Evolutionary conservation across 2,797 vertebrate genomes (phyloP).

Genomic region (Crax fasciolata): DNA sequence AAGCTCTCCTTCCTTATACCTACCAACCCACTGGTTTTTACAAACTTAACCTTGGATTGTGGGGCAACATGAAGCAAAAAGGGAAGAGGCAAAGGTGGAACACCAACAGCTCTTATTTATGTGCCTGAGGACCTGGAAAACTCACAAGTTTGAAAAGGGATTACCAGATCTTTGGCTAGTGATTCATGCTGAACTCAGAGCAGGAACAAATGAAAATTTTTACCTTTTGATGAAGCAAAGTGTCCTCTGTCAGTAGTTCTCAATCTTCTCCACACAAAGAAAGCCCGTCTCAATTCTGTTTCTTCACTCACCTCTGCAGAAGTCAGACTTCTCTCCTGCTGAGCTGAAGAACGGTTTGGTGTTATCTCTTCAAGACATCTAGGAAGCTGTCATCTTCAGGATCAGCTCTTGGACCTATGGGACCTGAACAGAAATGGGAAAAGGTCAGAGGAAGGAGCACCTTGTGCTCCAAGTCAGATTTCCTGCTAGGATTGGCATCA

Average conservation of each 20-base stretch:
- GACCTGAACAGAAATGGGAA: neutral
- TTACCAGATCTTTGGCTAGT: neutral
- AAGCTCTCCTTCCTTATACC: neutral
- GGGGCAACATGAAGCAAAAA: neutral
- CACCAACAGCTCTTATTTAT: neutral
- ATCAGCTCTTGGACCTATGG: neutral
- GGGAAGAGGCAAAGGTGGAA: neutral
- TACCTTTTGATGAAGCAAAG: neutral
- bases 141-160: neutral
- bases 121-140: neutral
- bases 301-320: neutral
- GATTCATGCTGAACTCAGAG: neutral
- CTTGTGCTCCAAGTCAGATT: too few relatives aligned
- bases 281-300: neutral
- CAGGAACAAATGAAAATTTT: neutral
- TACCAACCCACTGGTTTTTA: neutral
- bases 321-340: neutral
- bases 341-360: neutral
- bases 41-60: neutral
- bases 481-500: too few relatives aligned
- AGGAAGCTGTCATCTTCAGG: neutral
- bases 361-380: neutral
- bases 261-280: neutral
- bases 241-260: neutral
- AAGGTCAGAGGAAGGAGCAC: neutral